phyloP scores from a whole-genome alignment of 2,797 vertebrate species.

The Pyrocephalus nanus region DNA sequence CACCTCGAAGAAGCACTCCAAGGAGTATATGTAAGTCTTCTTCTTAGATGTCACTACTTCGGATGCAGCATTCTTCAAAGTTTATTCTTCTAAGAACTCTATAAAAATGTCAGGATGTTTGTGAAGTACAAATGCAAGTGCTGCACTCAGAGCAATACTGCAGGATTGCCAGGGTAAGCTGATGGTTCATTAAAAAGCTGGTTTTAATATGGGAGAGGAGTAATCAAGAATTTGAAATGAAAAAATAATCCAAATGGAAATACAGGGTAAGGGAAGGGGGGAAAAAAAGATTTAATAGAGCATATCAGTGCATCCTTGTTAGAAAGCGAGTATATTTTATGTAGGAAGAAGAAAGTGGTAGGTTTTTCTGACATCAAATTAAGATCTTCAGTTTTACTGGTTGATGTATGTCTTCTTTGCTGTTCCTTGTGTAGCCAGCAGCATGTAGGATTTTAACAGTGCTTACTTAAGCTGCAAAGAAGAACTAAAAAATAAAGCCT shows the following conservation, averaged over 20 bases:
- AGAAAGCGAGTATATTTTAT: not conserved
- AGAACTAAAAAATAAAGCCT: not conserved
- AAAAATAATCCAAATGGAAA: not conserved
- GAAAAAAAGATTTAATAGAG: not conserved
- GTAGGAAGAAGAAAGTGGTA: not conserved
- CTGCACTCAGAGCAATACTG: not conserved
- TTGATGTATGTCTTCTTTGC: not conserved
- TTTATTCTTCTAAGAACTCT: not conserved
- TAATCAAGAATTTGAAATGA: not conserved
- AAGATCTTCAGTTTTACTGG: not conserved
- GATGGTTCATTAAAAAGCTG: not conserved
- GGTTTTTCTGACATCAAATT: not conserved
- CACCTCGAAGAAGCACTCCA: not conserved
- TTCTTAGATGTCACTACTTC: not conserved
- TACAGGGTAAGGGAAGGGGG: not conserved
- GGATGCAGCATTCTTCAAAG: not conserved
- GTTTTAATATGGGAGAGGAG: not conserved
- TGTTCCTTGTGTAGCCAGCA: not conserved
- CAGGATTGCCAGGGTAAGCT: not conserved
- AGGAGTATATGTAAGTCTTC: not conserved
- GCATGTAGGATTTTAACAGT: not conserved
- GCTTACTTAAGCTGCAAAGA: not conserved
- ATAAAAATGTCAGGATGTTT: not conserved
- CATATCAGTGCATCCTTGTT: not conserved
- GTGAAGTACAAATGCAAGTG: not conserved